Conservation (phyloP, 2,113 vertebrate genomes). For the Gallinago undulata region DNA sequence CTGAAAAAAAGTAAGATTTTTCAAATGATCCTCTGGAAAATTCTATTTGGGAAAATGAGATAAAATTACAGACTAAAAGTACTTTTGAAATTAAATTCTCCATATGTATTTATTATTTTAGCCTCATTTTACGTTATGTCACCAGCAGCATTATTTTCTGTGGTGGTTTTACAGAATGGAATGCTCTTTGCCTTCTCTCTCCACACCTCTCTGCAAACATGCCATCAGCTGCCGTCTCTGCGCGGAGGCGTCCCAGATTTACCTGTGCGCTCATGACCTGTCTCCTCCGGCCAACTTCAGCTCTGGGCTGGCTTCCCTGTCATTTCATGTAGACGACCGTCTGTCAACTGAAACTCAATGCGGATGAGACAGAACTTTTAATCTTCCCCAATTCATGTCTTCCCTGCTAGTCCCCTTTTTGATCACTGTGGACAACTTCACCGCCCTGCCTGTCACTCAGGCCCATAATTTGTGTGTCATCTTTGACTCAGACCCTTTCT, state of each 20-base stretch:
- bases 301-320: neutral
- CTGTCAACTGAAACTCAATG: neutral
- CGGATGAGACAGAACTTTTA: conserved; percentile 30
- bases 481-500: conserved; percentile 17
- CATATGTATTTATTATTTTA: neutral
- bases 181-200: neutral
- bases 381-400: conserved; percentile 40
- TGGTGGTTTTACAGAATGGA: neutral
- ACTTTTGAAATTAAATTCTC: conserved; percentile 18
- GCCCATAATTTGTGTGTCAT: conserved; percentile 33
- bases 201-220: neutral
- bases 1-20: neutral
- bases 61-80: neutral
- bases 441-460: conserved; percentile 23
- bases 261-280: neutral
- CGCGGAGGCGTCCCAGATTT: neutral
- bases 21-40: neutral
- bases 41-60: neutral
- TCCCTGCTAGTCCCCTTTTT: neutral
- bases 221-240: fast-evolving
- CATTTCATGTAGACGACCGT: neutral
- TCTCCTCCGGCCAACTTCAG: conserved; percentile 5
- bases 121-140: neutral
- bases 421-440: conserved; percentile 16
- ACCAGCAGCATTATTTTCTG: neutral